Percentiles rank a stretch among this genome's conserved stretches.
Evolutionary conservation across 2,797 vertebrate species (phyloP).

Genomic region (Danio albolineatus): DNA sequence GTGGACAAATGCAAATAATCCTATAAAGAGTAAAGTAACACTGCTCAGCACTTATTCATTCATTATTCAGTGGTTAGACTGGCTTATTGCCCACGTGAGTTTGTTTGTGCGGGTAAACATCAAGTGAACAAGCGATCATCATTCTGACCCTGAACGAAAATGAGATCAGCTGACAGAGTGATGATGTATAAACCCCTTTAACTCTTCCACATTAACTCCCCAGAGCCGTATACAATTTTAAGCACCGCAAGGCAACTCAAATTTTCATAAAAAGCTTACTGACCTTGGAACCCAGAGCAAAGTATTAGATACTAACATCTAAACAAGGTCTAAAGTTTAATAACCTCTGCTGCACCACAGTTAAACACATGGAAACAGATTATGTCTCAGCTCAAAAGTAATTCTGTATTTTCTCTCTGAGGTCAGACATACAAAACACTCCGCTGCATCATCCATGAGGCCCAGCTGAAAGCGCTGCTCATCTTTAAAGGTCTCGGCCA

Average conservation of each 20-base stretch:
- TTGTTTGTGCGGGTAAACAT: neutral
- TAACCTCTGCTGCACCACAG: neutral
- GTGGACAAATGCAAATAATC: neutral
- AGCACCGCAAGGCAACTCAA: neutral
- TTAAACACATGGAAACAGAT: neutral
- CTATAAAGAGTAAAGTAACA: neutral
- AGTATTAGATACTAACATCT: neutral
- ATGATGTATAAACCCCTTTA: slow-evolving; percentile 20
- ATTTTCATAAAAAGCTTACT: neutral
- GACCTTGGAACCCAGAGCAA: neutral
- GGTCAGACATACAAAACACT: slow-evolving; percentile 82
- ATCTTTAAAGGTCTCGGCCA: slow-evolving; percentile 88
- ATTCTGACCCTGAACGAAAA: neutral
- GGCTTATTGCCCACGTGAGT: neutral
- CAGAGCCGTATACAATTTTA: neutral
- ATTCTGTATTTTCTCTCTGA: neutral
- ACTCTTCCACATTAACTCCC: neutral
- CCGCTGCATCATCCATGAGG: slow-evolving; percentile 89
- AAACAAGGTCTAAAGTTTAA: neutral
- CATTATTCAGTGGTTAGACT: too few species aligned
- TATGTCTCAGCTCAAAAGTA: neutral
- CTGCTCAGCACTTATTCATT: neutral
- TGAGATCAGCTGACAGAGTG: slow-evolving; percentile 10
- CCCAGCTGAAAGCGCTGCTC: slow-evolving; percentile 89
- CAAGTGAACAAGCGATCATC: neutral